phyloP scores from a whole-genome alignment of 2,113 vertebrate genomes.

The Atrichornis clamosus region DNA sequence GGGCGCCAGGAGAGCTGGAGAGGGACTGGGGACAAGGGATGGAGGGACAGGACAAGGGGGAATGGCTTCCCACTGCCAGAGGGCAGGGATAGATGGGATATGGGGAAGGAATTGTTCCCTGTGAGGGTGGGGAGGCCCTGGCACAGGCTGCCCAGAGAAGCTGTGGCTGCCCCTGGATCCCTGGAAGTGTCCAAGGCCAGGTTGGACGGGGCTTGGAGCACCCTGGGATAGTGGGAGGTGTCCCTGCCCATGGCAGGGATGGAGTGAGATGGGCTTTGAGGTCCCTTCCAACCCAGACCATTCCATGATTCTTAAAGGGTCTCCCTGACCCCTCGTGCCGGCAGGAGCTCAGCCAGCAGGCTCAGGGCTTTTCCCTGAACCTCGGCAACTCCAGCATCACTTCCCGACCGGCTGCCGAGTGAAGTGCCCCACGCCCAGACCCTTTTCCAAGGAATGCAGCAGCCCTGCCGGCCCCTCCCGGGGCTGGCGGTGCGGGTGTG shows the following conservation, averaged over 20 bases:
- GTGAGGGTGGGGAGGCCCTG: background rate
- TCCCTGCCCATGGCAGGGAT: background rate
- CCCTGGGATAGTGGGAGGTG: background rate
- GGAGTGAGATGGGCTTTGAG: background rate
- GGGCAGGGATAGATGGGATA: background rate
- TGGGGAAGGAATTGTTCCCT: background rate
- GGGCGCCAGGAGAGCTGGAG: background rate
- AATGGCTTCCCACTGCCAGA: background rate
- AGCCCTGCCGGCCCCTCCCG: background rate
- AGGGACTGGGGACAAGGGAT: background rate
- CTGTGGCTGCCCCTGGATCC: background rate
- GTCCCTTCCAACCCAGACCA: background rate
- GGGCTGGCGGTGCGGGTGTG: background rate
- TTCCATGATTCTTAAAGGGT: background rate
- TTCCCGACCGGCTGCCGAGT: background rate
- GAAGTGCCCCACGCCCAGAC: fast-evolving
- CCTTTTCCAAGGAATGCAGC: fast-evolving
- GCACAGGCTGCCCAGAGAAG: background rate
- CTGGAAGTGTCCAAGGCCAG: background rate
- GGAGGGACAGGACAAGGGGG: background rate
- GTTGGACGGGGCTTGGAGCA: background rate
- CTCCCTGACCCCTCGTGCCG: fast-evolving
- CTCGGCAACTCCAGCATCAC: background rate
- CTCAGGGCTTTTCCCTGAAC: background rate
- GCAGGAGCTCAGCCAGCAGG: background rate